Evolutionary conservation across 92 coral and sea anemone species (phyloP), one percentile per base, ranked within the genome.

Genomic region (Heteractis magnifica): DNA sequence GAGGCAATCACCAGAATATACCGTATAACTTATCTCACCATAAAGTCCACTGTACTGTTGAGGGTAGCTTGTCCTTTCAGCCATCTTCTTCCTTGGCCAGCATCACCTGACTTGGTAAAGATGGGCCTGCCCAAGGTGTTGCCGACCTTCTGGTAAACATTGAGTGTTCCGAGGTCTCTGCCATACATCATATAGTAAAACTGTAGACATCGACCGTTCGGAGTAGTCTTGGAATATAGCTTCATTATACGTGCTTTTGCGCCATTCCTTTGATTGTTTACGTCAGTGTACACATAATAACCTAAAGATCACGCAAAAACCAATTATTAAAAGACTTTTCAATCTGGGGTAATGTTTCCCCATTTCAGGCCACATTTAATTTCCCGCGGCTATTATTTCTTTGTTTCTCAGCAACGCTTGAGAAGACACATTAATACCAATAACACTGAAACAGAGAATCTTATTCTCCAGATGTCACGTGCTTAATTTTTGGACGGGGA

Each of bases 121-220:
- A 91, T 84, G 8, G 97, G 85, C 49, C 56, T 83, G 2, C 91
- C 93, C 55, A 86, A 89, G 15, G 19, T 56, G 49, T 59, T 82
- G n/a, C 94, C 93, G 6, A 80, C 88, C 49, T 94, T 89, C 60
- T 89, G 90, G 76, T 95, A 95, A 10, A 95, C 92, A 49, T 95
- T 95, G 49, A 95, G 86, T 2, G 95, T 91, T 52, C 95, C 97
- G 8, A 95, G 86, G 0, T 81, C 48, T 1, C 85, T 72, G 16
- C 98, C 98, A 65, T 91, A 95, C 98, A 95, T 95, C 93, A 93
- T 94, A 84, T 86, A 95, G 90, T 90, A 95, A 74, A 95, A 95
- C 71, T 82, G 85, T 9, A 95, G 90, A 75, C 98, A 95, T 21
- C 86, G 87, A 4, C 92, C 95, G 0, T 34, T 52, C 10, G 89